Percentiles rank a stretch among this genome's conserved stretches.
These are phyloP conservation scores for Sprattus sprattus DNA, from an alignment of 2,113 vertebrate species.

Conservation along the genomic window DNA sequence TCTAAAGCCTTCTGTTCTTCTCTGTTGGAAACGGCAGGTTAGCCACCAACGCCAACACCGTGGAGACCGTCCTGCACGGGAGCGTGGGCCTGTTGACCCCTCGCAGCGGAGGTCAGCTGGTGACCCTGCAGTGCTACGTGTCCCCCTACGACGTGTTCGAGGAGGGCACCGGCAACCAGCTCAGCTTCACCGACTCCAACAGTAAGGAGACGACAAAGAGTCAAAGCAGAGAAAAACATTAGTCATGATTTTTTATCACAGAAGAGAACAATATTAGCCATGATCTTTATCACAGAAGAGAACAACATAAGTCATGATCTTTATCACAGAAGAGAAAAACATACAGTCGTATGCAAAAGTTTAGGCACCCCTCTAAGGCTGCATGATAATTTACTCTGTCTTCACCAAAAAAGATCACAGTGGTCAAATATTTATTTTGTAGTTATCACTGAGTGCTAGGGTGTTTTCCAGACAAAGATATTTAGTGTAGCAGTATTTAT, in stretches of 20 bases:
- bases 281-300: neutral
- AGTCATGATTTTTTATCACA: neutral
- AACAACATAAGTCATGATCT: neutral
- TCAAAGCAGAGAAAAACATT: neutral
- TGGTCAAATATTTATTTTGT: too few relatives aligned
- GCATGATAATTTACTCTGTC: too few relatives aligned
- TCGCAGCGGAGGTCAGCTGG: slow-evolving; percentile 91
- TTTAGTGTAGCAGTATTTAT: too few relatives aligned
- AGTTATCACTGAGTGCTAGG: too few relatives aligned
- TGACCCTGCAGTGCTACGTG: slow-evolving; percentile 94
- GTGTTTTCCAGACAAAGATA: too few relatives aligned
- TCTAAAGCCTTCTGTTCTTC: neutral
- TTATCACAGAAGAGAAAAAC: neutral
- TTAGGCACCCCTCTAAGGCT: too few relatives aligned
- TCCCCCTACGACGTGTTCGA: slow-evolving; percentile 95
- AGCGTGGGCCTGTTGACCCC: slow-evolving; percentile 90
- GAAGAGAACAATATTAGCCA: too few relatives aligned
- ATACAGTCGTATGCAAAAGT: too few relatives aligned
- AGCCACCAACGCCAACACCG: slow-evolving; percentile 87
- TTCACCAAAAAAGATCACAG: too few relatives aligned
- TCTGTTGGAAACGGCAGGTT: slow-evolving; percentile 72
- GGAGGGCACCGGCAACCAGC: slow-evolving; percentile 78
- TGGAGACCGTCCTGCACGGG: slow-evolving; percentile 93
- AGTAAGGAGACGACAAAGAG: slow-evolving; percentile 53
- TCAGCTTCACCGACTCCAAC: slow-evolving; percentile 81